Evolutionary conservation across 2,888 invertebrate genomes (phyloP), one percentile per base, ranked within the genome.

Genomic region (Apocheima hispidaria): DNA sequence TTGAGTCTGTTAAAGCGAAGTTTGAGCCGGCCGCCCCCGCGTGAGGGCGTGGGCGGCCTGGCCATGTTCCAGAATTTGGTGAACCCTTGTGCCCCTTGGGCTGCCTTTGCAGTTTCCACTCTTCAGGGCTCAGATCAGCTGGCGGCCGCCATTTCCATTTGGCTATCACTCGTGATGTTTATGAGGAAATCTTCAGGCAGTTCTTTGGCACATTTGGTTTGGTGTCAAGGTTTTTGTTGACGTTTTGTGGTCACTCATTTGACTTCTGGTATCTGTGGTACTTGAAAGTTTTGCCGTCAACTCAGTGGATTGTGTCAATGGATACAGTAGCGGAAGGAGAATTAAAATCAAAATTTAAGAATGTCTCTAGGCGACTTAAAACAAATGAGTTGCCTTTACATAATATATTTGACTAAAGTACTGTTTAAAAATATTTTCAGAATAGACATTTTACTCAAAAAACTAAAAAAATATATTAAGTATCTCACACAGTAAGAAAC

Each of bases 151-250:
- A 92, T 75, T 87, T 81, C 92, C 92, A 92, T 87, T 92, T 92
- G 74, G 88, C 92, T 86, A 92, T 92, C 92, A 92, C 90, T 82
- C 87, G 88, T 89, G 82, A 80, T 89, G 80, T 84, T 87, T 78
- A 75, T 63, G 62, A 46, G 55, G 61, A 36, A 65, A 69, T 68
- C 65, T 72, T 81, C 72, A 84, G 70, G 78, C 79, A 84, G 78
- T 83, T 72, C 77, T 74, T 72, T 55, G 65, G 69, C 66, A 62
- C 76, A 80, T 80, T 74, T 70, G 71, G 46, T 55, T 51, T 58
- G 20, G 64, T 46, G 36, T 38, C 21, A 49, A 30, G 26, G 49
- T 62, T 64, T 55, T 57, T n/a, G 52, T 40, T 60, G 36, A 65
- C 16, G 54, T 55, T 63, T 66, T 58, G 65, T 59, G 43, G 50